phyloP scores from a whole-genome alignment of 2,888 invertebrate genomes.

The Plagodis pulveraria region DNA sequence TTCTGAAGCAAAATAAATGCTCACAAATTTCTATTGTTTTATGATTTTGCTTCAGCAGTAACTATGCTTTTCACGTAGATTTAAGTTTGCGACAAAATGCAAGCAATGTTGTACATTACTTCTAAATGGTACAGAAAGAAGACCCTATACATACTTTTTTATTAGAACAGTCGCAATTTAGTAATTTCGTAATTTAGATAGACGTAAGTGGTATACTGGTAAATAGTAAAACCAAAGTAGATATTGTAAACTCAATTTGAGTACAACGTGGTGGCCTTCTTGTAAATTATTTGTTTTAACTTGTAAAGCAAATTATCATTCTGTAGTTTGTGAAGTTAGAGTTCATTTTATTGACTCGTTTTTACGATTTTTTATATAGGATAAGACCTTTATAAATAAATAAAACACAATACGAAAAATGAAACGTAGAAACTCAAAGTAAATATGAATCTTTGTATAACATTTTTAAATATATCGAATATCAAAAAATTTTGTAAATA shows the following conservation, averaged over 20 bases:
- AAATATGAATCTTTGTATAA: too few relatives aligned
- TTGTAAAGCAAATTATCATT: too few relatives aligned
- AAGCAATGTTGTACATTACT: constrained; percentile 38
- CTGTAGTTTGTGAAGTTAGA: too few relatives aligned
- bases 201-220: constrained; percentile 11
- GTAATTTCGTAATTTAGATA: constrained; percentile 30
- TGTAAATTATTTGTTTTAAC: too few relatives aligned
- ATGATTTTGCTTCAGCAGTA: background rate
- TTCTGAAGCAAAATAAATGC: background rate
- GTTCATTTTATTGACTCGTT: too few relatives aligned
- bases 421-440: too few relatives aligned
- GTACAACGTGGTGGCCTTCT: background rate
- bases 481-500: too few relatives aligned
- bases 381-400: too few relatives aligned
- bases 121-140: constrained; percentile 33
- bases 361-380: too few relatives aligned
- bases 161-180: constrained; percentile 25
- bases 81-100: constrained; percentile 12
- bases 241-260: background rate
- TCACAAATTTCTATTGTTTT: background rate
- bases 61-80: constrained; percentile 2
- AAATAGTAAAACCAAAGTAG: constrained; percentile 5
- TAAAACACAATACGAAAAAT: too few relatives aligned
- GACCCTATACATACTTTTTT: constrained; percentile 7
- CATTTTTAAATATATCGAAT: too few relatives aligned